These are phyloP conservation scores for Pogonophryne albipinna DNA, from an alignment of 2,797 vertebrate species.

Conservation along the genomic window DNA sequence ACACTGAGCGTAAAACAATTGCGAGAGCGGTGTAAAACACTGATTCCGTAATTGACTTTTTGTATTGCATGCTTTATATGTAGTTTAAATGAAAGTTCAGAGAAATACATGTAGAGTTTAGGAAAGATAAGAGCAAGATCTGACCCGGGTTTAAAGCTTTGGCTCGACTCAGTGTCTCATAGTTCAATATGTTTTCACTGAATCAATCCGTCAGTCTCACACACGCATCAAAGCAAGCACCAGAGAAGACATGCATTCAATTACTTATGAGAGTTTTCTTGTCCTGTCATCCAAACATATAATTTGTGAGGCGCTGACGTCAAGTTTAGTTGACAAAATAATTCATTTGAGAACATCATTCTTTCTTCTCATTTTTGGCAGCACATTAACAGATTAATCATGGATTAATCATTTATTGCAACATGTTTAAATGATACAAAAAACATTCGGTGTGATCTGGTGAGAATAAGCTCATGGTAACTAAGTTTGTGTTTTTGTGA, in stretches of 20 bases:
- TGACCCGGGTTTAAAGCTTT: slow-evolving; percentile 27
- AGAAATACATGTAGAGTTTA: slow-evolving; percentile 1
- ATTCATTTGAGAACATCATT: background rate
- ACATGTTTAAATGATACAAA: slow-evolving; percentile 19
- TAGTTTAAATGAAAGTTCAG: too few species aligned
- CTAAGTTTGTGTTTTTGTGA: background rate
- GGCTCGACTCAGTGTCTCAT: background rate
- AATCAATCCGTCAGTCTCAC: background rate
- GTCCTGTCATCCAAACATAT: slow-evolving; percentile 28
- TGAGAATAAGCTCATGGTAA: slow-evolving; percentile 9
- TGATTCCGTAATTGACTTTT: too few species aligned
- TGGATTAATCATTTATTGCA: slow-evolving; percentile 20
- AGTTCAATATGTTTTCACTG: slow-evolving; percentile 3
- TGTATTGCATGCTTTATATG: too few species aligned
- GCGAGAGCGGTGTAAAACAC: too few species aligned
- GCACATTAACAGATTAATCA: background rate
- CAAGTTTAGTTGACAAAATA: slow-evolving; percentile 15
- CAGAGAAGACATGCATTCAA: slow-evolving; percentile 29
- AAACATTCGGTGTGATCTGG: slow-evolving; percentile 8
- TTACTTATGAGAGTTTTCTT: slow-evolving; percentile 43
- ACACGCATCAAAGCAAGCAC: background rate
- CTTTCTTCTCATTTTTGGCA: slow-evolving; percentile 14
- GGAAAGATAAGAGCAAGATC: slow-evolving; percentile 1
- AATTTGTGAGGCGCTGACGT: slow-evolving; percentile 17
- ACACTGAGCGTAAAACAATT: too few species aligned